Base-by-base conservation (phyloP, 2,888 invertebrate species). In the Metallyticus violacea region DNA sequence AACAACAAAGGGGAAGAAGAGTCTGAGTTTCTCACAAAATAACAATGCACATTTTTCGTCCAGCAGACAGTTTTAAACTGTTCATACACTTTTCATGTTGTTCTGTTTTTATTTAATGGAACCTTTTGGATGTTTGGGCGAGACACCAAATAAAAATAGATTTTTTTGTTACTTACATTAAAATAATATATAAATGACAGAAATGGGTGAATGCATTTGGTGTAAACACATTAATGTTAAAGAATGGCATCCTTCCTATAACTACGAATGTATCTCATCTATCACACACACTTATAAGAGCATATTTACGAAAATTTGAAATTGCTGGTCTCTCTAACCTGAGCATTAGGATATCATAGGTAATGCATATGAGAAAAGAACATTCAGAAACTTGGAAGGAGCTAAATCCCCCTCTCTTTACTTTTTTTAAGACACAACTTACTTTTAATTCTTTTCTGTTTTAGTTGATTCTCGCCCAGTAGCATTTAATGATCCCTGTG, bases 391-490 rank as follows among this genome's bases (percentile, higher is more conserved):
- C 26, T 85, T 62, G 26, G 86, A 86, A 86, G 85, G 86, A 85
- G 86, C 86, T 84, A 85, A 86, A 84, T 86, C 86, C 29, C 86
- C 86, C 78, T 82, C 86, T 86, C 7, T 81, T 76, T 83, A 76
- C 9, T 62, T 28, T 83, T 87, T 85, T 85, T 82, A 85, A 86
- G 25, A 76, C 26, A 87, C 25, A 85, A 84, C 28, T 25, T n/a
- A 26, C 83, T 77, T 79, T 85, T n/a, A n/a, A n/a, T n/a, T 80
- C 40, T 22, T 62, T 84, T 80, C 78, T 28, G 15, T 77, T 88
- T 85, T 85, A 88, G 27, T 85, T 85, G 40, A 83, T 88, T 88
- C 87, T 88, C 85, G 87, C 85, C 87, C 86, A 81, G 29, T 84
- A 29, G 15, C 29, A 6, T 30, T 29, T 25, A 81, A 81, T 30